Conservation (phyloP, 2,888 invertebrate genomes). For the Chaetoderma sp. region DNA sequence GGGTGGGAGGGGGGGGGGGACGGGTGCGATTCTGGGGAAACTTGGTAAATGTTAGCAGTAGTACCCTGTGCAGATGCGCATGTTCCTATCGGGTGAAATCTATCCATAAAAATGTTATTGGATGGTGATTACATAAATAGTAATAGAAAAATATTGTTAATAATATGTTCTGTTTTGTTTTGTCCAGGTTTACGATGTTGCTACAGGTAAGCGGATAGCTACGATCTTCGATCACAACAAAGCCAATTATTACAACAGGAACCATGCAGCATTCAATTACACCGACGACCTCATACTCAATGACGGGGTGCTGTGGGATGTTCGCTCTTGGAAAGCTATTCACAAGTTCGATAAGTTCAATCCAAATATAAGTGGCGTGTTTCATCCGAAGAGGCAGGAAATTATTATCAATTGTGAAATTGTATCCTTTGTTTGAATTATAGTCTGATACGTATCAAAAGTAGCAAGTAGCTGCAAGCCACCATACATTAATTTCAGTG, state of each 20-base stretch:
- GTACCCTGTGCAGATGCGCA: too few species aligned
- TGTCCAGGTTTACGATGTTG: constrained; percentile 86
- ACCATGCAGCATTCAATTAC: constrained; percentile 93
- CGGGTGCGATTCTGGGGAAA: too few species aligned
- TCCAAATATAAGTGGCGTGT: constrained; percentile 92
- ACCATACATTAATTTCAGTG: too few species aligned
- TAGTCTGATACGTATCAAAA: too few species aligned
- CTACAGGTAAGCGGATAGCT: constrained; percentile 81
- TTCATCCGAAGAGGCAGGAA: constrained; percentile 95
- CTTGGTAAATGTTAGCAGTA: too few species aligned
- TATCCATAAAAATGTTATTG: too few species aligned
- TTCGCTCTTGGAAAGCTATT: constrained; percentile 84
- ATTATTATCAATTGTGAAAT: constrained; percentile 97
- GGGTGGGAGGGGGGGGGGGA: too few species aligned
- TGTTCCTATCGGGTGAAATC: too few species aligned
- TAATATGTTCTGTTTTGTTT: constrained; percentile 24
- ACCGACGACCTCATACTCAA: constrained; percentile 94
- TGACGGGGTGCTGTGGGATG: constrained; percentile 96
- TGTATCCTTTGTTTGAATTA: constrained; percentile 69
- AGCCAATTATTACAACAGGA: constrained; percentile 93
- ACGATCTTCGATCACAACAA: constrained; percentile 81
- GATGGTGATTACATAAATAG: too few species aligned
- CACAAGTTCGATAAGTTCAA: constrained; percentile 99
- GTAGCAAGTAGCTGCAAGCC: too few species aligned
- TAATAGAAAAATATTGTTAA: constrained; percentile 15